Conservation (phyloP, 37 sponge, comb jelly and placozoan genomes). For the Aphrocallistes beatrix region DNA sequence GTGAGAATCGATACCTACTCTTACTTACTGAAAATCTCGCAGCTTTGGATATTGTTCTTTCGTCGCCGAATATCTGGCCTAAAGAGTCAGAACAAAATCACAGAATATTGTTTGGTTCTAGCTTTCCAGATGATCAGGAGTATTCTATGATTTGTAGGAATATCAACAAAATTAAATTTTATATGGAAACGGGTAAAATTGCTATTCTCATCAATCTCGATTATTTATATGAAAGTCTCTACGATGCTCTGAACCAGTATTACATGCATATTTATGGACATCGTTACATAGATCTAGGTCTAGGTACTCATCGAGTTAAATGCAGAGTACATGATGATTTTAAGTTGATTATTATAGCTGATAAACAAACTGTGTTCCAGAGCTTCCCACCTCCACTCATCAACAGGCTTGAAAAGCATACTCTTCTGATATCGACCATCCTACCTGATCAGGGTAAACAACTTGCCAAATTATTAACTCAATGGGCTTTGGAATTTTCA, state of each 20-base stretch:
- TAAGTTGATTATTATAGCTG: slow-evolving; percentile 69
- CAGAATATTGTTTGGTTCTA: slow-evolving; percentile 72
- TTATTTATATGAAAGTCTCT: slow-evolving; percentile 82
- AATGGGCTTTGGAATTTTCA: too few relatives aligned
- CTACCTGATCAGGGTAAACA: too few relatives aligned
- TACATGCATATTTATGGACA: slow-evolving; percentile 40
- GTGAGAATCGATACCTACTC: slow-evolving; percentile 78
- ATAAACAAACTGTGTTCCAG: slow-evolving; percentile 53
- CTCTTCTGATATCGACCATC: slow-evolving; percentile 51
- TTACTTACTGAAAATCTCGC: slow-evolving; percentile 79
- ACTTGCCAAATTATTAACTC: too few relatives aligned
- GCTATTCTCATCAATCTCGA: slow-evolving; percentile 79
- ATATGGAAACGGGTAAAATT: slow-evolving; percentile 72
- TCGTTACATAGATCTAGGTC: slow-evolving; percentile 73
- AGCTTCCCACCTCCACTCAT: slow-evolving; percentile 83
- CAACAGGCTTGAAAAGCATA: slow-evolving; percentile 83
- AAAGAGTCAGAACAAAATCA: slow-evolving; percentile 22
- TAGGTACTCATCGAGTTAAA: slow-evolving; percentile 67
- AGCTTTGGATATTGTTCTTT: slow-evolving; percentile 57
- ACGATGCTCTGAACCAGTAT: slow-evolving; percentile 81
- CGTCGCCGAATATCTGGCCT: slow-evolving; percentile 22
- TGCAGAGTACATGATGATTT: slow-evolving; percentile 64
- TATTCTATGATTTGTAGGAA: slow-evolving; percentile 84
- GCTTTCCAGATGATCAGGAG: slow-evolving; percentile 78
- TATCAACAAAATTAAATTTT: slow-evolving; percentile 83